phyloP scores from a whole-genome alignment of 2,113 vertebrate genomes.

The Sorex fumeus region DNA sequence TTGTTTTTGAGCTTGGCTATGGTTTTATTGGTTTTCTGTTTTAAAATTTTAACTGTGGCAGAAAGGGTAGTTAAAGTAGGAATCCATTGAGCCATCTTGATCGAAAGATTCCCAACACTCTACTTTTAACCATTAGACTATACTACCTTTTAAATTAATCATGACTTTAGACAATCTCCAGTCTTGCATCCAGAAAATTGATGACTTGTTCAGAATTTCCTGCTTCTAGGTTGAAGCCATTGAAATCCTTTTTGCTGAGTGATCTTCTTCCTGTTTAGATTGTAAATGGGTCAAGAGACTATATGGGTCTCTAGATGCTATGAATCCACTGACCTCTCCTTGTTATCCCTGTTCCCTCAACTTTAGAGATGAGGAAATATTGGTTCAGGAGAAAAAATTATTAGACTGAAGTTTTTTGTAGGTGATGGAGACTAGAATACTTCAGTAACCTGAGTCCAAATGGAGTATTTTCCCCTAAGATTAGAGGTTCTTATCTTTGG shows the following conservation, averaged over 20 bases:
- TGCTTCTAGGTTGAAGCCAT: neutral
- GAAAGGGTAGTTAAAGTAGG: slow-evolving; percentile 19
- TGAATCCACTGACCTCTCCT: neutral
- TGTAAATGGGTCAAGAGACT: neutral
- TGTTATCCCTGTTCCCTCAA: neutral
- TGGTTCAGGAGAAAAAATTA: slow-evolving; percentile 16
- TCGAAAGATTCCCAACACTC: slow-evolving; percentile 11
- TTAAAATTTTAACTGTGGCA: slow-evolving; percentile 44
- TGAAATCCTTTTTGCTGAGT: slow-evolving; percentile 35
- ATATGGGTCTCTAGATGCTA: neutral
- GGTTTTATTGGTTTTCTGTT: neutral
- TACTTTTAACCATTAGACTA: slow-evolving; percentile 45
- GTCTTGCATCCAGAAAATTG: neutral
- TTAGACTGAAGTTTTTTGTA: neutral
- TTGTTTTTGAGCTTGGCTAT: slow-evolving; percentile 40
- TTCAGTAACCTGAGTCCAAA: neutral
- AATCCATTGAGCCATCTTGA: neutral
- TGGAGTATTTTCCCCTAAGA: neutral
- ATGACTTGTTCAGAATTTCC: neutral
- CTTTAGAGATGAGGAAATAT: neutral
- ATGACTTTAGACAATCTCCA: neutral
- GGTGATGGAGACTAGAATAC: neutral
- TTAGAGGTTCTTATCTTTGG: slow-evolving; percentile 31
- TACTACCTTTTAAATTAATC: slow-evolving; percentile 1
- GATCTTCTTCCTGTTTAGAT: neutral